A percentile compares a stretch with the other conserved stretches of the same genome.
Evolutionary conservation across 2,888 invertebrate genomes (phyloP).

Genomic region (Chloroclystis v-ata): DNA sequence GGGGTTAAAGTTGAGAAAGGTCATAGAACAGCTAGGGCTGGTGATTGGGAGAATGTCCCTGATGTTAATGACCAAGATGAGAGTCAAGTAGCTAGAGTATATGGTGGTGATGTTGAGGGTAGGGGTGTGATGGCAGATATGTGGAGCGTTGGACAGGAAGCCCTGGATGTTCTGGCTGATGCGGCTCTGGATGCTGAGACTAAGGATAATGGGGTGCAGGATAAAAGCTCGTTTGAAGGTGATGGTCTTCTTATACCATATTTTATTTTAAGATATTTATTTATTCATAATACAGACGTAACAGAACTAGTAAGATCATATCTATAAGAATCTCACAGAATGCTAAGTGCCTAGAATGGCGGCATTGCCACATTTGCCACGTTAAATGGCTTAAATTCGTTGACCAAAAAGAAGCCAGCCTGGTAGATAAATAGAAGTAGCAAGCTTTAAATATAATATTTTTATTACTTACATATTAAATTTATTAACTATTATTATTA

Average conservation of each 20-base stretch:
- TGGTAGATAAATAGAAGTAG: too few relatives aligned
- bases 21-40: neutral
- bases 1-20: neutral
- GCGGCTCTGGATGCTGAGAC: slow-evolving; percentile 57
- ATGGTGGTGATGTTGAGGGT: slow-evolving; percentile 20
- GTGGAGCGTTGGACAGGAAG: slow-evolving; percentile 56
- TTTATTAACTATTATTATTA: too few relatives aligned
- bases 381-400: too few relatives aligned
- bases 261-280: neutral
- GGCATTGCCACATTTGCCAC: too few relatives aligned
- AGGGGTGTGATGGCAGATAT: slow-evolving; percentile 50
- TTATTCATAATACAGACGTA: neutral
- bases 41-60: neutral
- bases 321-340: too few relatives aligned
- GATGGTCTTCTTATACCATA: slow-evolving; percentile 35
- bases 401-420: too few relatives aligned
- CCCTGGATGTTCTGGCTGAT: slow-evolving; percentile 57
- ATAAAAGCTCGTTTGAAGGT: slow-evolving; percentile 62
- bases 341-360: too few relatives aligned
- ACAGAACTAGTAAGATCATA: too few relatives aligned
- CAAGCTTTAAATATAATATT: too few relatives aligned
- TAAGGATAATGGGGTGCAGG: slow-evolving; percentile 54
- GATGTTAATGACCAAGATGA: neutral
- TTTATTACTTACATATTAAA: too few relatives aligned
- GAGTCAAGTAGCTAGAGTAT: slow-evolving; percentile 8